Evolutionary conservation across 1,140 invertebrate species (phyloP), one percentile per base, ranked within the genome.

Genomic region (Lethrus apterus): DNA sequence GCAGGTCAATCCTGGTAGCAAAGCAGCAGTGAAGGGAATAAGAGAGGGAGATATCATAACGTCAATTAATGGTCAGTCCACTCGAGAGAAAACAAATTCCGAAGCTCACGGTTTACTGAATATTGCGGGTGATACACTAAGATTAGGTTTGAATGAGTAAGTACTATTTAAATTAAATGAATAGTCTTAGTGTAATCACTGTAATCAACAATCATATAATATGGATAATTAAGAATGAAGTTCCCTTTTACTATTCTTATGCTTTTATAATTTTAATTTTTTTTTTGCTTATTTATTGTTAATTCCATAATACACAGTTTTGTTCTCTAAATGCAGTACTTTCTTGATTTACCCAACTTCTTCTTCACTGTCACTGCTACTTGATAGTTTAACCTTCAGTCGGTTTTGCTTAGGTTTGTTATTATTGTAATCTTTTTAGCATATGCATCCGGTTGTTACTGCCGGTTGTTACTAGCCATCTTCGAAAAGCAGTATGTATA

Each of bases 1-100:
- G 41, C 73, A 89, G 86, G 86, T 90, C 51, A 89, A 89, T 69
- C 84, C 84, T 13, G 85, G 83, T 5, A 83, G 85, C 45, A 87
- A 87, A 65, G 86, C 85, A 4, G 79, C 83, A 5, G 70, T 80
- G 51, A 77, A 79, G 54, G 85, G 86, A 3, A 77, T 88, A 18
- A 67, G 84, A 42, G 85, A 89, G 67, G 86, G 85, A 26, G 84
- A 88, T 62, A 72, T 86, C 44, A 85, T 90, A 54, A 80, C 80
- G 23, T 80, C 80, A 36, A 87, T 90, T 58, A 88, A 89, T 66
- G 83, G 80, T 13, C 75, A 76, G 44, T 67, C 74, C 11, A 85
- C 84, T 1, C 73, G 75, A 46, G 70, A 75, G 50, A 73, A 89
- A 59, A 83, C 75, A 24, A 86, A 87, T 60, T 73, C 76, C 19